phyloP scores from a whole-genome alignment of 2,113 vertebrate genomes.

The Natator depressus region DNA sequence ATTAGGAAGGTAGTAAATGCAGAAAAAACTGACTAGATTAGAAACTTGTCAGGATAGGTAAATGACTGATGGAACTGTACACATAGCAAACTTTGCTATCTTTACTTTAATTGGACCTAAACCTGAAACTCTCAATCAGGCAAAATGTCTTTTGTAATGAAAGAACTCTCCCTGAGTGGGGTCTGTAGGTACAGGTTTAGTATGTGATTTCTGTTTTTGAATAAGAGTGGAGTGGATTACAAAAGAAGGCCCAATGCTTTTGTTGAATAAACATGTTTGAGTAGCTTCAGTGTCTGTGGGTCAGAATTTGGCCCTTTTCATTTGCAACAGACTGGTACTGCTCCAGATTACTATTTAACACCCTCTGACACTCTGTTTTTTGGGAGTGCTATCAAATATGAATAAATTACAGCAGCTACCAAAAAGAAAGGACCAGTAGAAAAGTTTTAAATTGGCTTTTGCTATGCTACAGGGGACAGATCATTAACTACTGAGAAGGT shows the following conservation, averaged over 20 bases:
- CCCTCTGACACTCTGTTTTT: not conserved
- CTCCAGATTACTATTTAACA: not conserved
- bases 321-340: fast-evolving
- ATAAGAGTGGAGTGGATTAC: not conserved
- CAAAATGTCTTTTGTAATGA: not conserved
- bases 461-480: not conserved
- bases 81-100: not conserved
- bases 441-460: not conserved
- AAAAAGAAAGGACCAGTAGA: not conserved
- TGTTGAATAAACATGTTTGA: not conserved
- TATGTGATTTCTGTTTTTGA: not conserved
- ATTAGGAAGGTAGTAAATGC: not conserved
- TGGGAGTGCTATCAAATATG: not conserved
- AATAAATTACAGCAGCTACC: not conserved
- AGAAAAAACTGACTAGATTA: not conserved
- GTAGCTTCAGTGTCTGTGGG: not conserved
- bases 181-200: not conserved
- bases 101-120: not conserved
- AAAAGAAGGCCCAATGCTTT: not conserved
- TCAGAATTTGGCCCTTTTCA: not conserved
- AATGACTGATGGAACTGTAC: not conserved
- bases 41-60: not conserved
- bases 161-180: not conserved
- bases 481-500: not conserved
- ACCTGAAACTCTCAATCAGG: not conserved